Base-by-base conservation (phyloP, 1,140 invertebrate species). In the Protaetia brevitarsis region DNA sequence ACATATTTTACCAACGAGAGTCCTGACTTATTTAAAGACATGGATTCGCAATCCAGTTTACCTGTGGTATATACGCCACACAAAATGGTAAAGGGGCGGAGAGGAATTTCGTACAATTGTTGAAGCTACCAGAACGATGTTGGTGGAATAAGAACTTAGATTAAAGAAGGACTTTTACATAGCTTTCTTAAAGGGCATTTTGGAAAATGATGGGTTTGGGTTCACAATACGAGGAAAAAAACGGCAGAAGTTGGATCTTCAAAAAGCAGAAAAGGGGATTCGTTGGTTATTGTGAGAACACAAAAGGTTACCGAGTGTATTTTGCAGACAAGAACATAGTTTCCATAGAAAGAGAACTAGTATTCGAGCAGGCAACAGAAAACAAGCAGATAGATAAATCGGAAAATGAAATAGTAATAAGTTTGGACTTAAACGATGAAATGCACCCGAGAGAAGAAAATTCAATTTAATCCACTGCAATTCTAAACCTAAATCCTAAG, bases 1-100 rank as follows among this genome's bases (percentile, higher is more conserved):
- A 69, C 16, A 26, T 79, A 82, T 71, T 82, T 71, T 65, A 26
- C 69, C 2, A 77, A 74, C 30, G 23, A 68, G 23, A 16, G 63
- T 80, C 7, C 34, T 7, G 51, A 61, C 51, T 66, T 61, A 28
- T 68, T 77, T 11, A 66, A 56, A 45, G 70, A 13, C 19, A 61
- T 56, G 79, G 77, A 2, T 79, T 80, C 26, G 36, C 60, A 41
- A 77, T 79, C 66, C 73, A 79, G 65, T n/a, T 68, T 37, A 5
- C 78, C 79, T 6, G 72, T 74, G 1, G 34, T 69, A 1, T 78
- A 82, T 58, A 76, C 74, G 5, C 79, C 79, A 28, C 64, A 81
- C 77, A 80, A 67, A 82, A 82, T 73, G 79, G 77, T n/a, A 66
- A 74, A 11, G 67, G 72, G 45, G 79, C 81, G 66, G 63, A n/a